Conservation (phyloP, 2,113 vertebrate species). For the Calidris pugnax region DNA sequence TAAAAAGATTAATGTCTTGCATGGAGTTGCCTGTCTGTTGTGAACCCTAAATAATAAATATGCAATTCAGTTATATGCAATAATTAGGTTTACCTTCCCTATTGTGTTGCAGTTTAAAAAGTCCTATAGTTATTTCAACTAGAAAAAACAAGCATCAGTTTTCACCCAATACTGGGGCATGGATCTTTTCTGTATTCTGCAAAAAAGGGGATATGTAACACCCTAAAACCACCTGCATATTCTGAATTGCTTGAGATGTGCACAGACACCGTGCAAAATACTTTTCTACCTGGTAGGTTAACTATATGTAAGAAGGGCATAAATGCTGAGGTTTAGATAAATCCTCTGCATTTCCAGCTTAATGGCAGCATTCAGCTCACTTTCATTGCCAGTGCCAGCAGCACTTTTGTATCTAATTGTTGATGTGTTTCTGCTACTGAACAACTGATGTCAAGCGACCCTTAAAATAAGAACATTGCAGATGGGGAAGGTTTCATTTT, state of each 20-base stretch:
- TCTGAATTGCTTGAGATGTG: not conserved
- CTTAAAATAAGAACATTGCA: not conserved
- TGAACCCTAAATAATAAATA: not conserved
- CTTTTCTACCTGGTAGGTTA: not conserved
- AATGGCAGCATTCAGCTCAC: not conserved
- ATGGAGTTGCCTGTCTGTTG: not conserved
- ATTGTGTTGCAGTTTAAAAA: not conserved
- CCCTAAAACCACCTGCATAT: not conserved
- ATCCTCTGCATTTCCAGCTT: not conserved
- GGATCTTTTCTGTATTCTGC: not conserved
- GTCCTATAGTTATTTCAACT: not conserved
- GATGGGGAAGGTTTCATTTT: not conserved
- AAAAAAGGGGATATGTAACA: not conserved
- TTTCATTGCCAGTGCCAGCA: not conserved
- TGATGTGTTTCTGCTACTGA: not conserved
- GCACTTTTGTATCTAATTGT: not conserved
- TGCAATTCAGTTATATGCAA: not conserved
- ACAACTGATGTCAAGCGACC: not conserved
- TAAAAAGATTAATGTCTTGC: not conserved
- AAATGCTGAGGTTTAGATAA: not conserved
- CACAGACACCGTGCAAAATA: not conserved
- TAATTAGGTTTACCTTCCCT: not conserved
- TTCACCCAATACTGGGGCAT: not conserved
- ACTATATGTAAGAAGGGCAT: not conserved
- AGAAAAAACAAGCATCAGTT: not conserved